Percentiles rank a stretch among this genome's conserved stretches.
These are phyloP conservation scores for Halcyon chelicuti DNA, from an alignment of 2,797 vertebrate genomes.

Conservation along the genomic window DNA sequence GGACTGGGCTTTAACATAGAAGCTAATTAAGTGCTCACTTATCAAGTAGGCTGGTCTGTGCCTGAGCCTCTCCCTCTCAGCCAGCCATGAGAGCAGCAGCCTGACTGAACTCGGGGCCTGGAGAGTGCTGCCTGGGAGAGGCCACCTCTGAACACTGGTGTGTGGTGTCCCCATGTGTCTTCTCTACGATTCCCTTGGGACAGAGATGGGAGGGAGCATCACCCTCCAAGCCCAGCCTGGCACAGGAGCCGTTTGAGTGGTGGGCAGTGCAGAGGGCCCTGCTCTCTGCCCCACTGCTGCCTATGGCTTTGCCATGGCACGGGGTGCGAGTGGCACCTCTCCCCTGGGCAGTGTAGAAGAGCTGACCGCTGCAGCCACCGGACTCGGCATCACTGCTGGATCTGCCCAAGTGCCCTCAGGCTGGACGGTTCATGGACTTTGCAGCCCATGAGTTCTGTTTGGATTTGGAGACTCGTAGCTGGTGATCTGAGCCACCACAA, in stretches of 20 bases:
- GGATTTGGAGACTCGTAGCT: neutral
- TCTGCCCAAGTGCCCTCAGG: neutral
- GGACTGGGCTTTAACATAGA: neutral
- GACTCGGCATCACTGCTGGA: rapidly evolving
- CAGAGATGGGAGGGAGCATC: rapidly evolving
- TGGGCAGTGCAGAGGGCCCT: rapidly evolving
- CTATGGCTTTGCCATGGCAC: rapidly evolving
- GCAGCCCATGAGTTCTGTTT: neutral
- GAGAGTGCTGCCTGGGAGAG: rapidly evolving
- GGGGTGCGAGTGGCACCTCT: rapidly evolving
- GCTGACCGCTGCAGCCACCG: rapidly evolving
- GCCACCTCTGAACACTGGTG: neutral
- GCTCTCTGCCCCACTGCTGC: neutral
- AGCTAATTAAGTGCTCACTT: neutral
- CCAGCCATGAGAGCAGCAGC: neutral
- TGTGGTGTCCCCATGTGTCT: rapidly evolving
- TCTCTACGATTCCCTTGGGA: rapidly evolving
- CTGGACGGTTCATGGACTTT: neutral
- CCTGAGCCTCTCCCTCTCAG: neutral
- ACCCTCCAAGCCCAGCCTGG: rapidly evolving
- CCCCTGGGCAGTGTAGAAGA: rapidly evolving
- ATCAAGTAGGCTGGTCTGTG: neutral
- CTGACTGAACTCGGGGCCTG: rapidly evolving
- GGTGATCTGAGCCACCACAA: neutral
- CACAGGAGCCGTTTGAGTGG: rapidly evolving